Conservation (phyloP, 1,140 invertebrate species). For the Coenobita brevimanus region DNA sequence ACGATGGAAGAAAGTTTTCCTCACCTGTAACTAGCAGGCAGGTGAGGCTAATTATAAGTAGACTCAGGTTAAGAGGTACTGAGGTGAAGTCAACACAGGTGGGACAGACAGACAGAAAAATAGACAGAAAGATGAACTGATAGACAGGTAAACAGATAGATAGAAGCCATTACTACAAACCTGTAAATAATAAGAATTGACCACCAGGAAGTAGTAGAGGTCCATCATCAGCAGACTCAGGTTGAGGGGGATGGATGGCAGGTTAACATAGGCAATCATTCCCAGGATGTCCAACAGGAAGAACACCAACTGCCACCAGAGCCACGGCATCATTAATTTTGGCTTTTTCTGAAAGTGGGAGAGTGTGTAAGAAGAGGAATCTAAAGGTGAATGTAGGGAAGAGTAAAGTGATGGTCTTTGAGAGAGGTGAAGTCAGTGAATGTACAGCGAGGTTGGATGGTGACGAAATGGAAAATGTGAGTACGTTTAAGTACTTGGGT, state of each 20-base stretch:
- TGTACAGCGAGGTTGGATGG: too few relatives aligned
- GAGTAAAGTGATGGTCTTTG: too few relatives aligned
- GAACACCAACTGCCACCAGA: conserved; percentile 28
- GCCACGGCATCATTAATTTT: conserved; percentile 23
- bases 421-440: too few relatives aligned
- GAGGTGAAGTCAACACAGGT: too few relatives aligned
- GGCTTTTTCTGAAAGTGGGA: background rate
- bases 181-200: conserved; percentile 36
- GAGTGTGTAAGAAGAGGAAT: too few relatives aligned
- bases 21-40: too few relatives aligned
- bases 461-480: too few relatives aligned
- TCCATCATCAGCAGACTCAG: background rate
- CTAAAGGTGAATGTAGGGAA: too few relatives aligned
- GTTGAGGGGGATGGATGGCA: background rate
- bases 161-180: background rate
- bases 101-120: background rate
- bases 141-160: background rate
- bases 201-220: conserved; percentile 41
- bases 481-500: too few relatives aligned
- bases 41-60: too few relatives aligned
- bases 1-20: too few relatives aligned
- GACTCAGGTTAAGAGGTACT: too few relatives aligned
- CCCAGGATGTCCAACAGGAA: background rate
- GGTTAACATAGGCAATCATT: background rate
- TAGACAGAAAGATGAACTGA: background rate